Base-by-base conservation (phyloP, 2,888 invertebrate species). In the Bombyx huttoni region DNA sequence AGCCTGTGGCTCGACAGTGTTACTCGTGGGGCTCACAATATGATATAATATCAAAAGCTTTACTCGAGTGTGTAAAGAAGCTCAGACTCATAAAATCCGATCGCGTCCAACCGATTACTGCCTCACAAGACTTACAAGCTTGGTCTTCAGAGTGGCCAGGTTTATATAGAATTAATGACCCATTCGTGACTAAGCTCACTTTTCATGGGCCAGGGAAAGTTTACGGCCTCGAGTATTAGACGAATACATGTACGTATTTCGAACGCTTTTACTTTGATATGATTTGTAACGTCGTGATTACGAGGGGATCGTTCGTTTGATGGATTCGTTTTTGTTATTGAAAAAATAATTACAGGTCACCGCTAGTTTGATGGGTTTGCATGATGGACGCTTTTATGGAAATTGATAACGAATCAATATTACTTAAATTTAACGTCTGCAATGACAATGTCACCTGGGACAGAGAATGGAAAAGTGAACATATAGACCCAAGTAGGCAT, bases 151-250 rank as follows among this genome's bases (percentile, higher is more conserved):
- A 57, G 61, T 65, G 61, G 59, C 63, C 64, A 68, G 73, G 65
- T 70, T 68, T 70, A 63, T 61, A 59, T 56, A 55, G 54, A 64
- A 77, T 74, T 84, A 85, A 82, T 81, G 79, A 75, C 71, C 69
- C 63, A 66, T 83, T 72, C 85, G 85, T 86, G 86, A 80, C 83
- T 69, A 65, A 73, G 69, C 76, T 79, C 75, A 78, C 76, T 85
- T 82, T 81, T 75, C 75, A 71, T 65, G 67, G 68, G 58, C 65
- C 67, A 66, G 73, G 81, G 79, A 76, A 79, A 81, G 78, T 81
- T 81, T 85, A 86, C 79, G 70, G 71, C 59, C 68, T 67, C 67
- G 59, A 65, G 60, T 64, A 68, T 68, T 73, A 67, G 66, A 61
- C 1, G 24, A 24, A 24, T 24, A 54, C 50, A 47, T 48, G 51